Evolutionary conservation across 2,888 invertebrate genomes (phyloP).

Genomic region (Agrotis exclamationis): DNA sequence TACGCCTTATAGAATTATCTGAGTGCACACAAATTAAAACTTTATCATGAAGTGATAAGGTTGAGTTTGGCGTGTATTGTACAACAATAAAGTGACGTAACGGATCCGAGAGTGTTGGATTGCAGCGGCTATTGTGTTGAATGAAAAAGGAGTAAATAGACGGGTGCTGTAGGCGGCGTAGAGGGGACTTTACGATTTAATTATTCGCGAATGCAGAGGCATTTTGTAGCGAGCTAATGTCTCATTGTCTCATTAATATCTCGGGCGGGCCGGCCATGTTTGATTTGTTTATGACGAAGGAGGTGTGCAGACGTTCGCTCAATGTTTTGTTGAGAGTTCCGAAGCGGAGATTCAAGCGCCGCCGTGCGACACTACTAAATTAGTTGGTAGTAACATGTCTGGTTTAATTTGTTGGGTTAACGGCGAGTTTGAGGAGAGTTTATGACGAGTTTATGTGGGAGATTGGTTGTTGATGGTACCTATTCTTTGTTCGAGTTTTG

Average conservation of each 20-base stretch:
- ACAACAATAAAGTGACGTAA: constrained; percentile 79
- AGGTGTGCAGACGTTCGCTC: constrained; percentile 78
- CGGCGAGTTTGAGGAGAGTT: constrained; percentile 25
- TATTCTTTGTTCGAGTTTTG: constrained; percentile 19
- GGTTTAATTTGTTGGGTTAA: constrained; percentile 46
- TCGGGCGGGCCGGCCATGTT: constrained; percentile 89
- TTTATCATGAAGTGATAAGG: constrained; percentile 63
- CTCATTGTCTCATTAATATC: constrained; percentile 91
- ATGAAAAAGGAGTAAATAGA: constrained; percentile 91
- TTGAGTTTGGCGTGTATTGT: constrained; percentile 59
- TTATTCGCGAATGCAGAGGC: constrained; percentile 91
- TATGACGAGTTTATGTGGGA: constrained; percentile 8
- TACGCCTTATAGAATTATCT: constrained; percentile 84
- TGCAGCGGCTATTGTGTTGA: constrained; percentile 91
- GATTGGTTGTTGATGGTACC: not conserved
- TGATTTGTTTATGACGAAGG: constrained; percentile 90
- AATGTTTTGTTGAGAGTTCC: constrained; percentile 73
- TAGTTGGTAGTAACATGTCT: constrained; percentile 57
- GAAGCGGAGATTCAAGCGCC: constrained; percentile 66
- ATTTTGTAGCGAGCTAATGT: constrained; percentile 91
- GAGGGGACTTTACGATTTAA: constrained; percentile 91
- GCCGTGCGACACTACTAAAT: constrained; percentile 53
- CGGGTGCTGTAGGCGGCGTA: constrained; percentile 88
- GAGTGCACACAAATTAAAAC: constrained; percentile 60
- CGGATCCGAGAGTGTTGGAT: constrained; percentile 80